Evolutionary conservation across 2,888 invertebrate genomes (phyloP), one percentile per base, ranked within the genome.

Genomic region (Eucera pruinosa): DNA sequence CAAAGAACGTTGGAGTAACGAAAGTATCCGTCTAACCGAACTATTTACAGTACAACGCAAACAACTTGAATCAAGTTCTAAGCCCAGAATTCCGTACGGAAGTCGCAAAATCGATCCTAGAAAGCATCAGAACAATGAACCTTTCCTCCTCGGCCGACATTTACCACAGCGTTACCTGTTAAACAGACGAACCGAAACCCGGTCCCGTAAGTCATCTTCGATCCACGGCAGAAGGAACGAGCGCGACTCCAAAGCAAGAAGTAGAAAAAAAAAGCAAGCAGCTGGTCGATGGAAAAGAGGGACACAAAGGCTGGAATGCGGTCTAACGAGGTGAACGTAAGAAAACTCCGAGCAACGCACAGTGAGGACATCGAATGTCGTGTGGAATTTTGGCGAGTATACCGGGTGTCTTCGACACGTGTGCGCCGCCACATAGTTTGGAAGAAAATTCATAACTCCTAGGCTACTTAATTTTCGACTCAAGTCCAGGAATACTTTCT

Each of bases 241-340:
- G 36, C 36, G 36, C 5, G 11, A 20, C 13, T 13, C 13, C 15
- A 7, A 36, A 2, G 45, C n/a, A 20, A 33, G 11, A 30, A 20
- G 13, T 6, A 18, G 36, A 5, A n/a, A 50, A 60, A 62, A 71
- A 45, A 64, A 60, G 69, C 57, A 50, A 64, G 50, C 74, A 78
- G 75, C 72, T 74, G 73, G 75, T 39, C 61, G 68, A 60, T 30
- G 75, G 78, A 80, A 80, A 75, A 79, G 70, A 73, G 78, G 74
- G 75, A 82, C 81, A 87, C 83, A 83, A 78, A 76, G 79, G 74
- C 61, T 41, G 86, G 86, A 86, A 86, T 86, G 86, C 70, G 66
- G 87, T 81, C 83, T 64, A 75, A 77, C 84, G 75, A 84, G 86
- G 60, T 77, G 73, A 52, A 66, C 64, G 58, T 54, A 73, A 86